Conservation (phyloP, 1,140 invertebrate species). For the Drosophila leontia region DNA sequence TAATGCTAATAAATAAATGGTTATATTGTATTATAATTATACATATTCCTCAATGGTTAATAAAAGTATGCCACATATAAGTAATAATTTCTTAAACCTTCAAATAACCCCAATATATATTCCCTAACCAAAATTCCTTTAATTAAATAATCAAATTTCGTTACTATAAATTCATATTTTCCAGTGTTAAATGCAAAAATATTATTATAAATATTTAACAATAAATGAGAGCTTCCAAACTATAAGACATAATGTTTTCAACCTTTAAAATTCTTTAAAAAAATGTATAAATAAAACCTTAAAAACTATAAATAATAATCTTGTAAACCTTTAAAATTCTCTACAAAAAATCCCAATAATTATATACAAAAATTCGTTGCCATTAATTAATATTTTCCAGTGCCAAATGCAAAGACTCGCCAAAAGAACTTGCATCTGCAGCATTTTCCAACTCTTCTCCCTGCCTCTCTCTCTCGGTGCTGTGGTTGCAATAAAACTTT, state of each 20-base stretch:
- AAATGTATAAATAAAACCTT: no score
- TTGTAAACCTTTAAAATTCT: no score
- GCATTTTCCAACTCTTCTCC: conserved; percentile 18
- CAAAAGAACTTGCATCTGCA: conserved; percentile 34
- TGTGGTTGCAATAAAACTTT: conserved; percentile 73
- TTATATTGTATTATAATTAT: background rate
- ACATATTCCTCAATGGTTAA: background rate
- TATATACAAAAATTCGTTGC: background rate
- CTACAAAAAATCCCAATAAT: no score
- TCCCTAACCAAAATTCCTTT: background rate
- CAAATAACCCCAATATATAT: background rate
- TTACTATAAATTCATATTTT: no score
- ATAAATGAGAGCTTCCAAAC: no score
- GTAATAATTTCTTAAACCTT: background rate
- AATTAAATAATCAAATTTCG: no score
- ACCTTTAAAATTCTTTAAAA: no score
- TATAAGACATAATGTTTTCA: no score
- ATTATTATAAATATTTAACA: no score
- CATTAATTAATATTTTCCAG: conserved; percentile 2
- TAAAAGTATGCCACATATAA: background rate
- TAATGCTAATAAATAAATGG: background rate
- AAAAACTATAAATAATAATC: no score
- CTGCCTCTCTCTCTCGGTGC: no score
- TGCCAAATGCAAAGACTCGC: conserved; percentile 13
- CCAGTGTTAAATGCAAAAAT: no score